Evolutionary conservation across 2,797 vertebrate genomes (phyloP).

Genomic region (Astyanax mexicanus): DNA sequence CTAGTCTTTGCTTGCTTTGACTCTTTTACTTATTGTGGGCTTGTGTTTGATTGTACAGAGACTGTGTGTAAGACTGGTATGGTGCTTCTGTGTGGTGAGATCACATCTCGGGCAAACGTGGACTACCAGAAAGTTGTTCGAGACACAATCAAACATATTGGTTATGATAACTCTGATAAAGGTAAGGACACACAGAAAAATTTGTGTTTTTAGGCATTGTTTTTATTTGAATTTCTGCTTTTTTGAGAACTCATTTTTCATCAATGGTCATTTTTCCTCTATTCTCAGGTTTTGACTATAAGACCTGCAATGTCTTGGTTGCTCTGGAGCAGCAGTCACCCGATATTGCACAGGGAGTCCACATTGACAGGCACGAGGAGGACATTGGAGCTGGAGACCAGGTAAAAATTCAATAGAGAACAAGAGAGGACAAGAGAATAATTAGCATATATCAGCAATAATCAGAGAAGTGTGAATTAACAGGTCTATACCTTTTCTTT

Average conservation of each 20-base stretch:
- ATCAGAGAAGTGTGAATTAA: neutral
- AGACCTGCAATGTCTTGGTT: constrained; percentile 98
- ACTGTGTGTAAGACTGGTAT: constrained; percentile 98
- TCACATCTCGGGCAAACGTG: constrained; percentile 91
- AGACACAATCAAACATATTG: constrained; percentile 92
- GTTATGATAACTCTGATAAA: constrained; percentile 98
- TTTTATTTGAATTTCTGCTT: no score
- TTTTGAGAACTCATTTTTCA: neutral
- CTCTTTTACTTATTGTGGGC: neutral
- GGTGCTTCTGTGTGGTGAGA: constrained; percentile 97
- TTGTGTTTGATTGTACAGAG: constrained; percentile 76
- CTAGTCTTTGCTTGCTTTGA: no score
- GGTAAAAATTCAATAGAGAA: constrained; percentile 71
- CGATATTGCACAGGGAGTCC: constrained; percentile 97
- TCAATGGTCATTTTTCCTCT: no score
- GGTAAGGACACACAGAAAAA: constrained; percentile 74
- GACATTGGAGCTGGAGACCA: constrained; percentile 98
- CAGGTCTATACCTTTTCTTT: constrained; percentile 7
- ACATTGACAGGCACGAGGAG: constrained; percentile 89
- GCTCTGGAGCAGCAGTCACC: constrained; percentile 97
- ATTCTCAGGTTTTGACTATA: constrained; percentile 96
- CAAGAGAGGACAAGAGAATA: no score
- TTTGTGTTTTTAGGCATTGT: no score
- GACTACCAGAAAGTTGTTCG: constrained; percentile 97
- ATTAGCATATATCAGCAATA: no score